Percentiles rank a stretch among this genome's conserved stretches.
phyloP scores from a whole-genome alignment of 2,797 vertebrate genomes.

The Smutsia temminckii region DNA sequence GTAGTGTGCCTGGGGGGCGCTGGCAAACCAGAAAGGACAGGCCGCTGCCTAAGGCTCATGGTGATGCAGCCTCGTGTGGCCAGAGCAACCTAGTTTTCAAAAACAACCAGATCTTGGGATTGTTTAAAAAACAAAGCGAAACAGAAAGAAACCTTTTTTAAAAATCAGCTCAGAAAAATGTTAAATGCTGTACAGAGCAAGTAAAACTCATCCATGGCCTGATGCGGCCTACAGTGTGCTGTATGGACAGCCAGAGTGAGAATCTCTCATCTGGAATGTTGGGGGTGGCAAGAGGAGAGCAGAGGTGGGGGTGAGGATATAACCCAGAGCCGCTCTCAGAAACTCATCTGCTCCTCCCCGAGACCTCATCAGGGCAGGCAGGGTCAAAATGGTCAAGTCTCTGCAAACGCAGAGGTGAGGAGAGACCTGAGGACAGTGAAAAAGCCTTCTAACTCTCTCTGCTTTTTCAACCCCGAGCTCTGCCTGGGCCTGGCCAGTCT shows the following conservation, averaged over 20 bases:
- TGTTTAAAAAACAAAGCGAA: constrained; percentile 12
- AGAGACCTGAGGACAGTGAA: accelerated
- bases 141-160: neutral
- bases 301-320: accelerated
- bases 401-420: neutral
- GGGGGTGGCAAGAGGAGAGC: accelerated
- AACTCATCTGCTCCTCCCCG: neutral
- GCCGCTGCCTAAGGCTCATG: neutral
- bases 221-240: accelerated
- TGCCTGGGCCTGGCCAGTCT: neutral
- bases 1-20: accelerated
- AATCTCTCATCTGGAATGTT: neutral
- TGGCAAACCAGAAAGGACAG: neutral
- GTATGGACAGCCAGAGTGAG: accelerated
- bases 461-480: neutral
- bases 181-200: neutral
- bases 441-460: neutral
- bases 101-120: neutral
- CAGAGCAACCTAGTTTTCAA: neutral
- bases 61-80: accelerated
- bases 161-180: neutral
- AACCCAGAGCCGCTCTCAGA: neutral
- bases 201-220: neutral
- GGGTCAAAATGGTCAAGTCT: neutral
- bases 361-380: neutral